Base-by-base conservation (phyloP, 2,888 invertebrate species). In the Sinohyriopsis cumingii region DNA sequence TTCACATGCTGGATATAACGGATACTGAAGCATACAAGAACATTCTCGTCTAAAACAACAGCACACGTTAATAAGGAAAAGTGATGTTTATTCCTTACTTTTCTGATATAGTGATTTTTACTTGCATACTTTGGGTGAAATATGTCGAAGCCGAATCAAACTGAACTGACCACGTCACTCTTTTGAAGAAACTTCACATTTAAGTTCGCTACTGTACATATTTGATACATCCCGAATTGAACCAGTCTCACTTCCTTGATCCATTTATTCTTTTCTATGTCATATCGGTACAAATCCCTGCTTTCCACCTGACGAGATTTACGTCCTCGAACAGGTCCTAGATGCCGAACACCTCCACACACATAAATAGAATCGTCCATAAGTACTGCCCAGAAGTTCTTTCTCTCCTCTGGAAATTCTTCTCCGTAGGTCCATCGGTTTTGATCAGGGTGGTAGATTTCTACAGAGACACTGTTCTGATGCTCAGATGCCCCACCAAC, bases 401-500 rank as follows among this genome's bases (percentile, higher is more conserved):
- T 85, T 20, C 87, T 72, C 63, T 86, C 85, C 61, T 86, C 86
- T 4, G 84, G 85, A 73, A 87, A 86, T 56, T 84, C 84, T 19
- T 72, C 59, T 3, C 85, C 86, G 59, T 69, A 77, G 5, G 68
- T 71, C 97, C 97, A 94, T 80, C 92, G 93, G 85, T 94, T 93
- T 15, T 93, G 93, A 78, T 93, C 93, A 54, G 94, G 94, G 90
- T 94, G 93, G 89, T 93, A 94, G 88, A 94, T 94, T 91, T 96
- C 96, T 1, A 96, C 95, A 56, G 95, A 94, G 83, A 96, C 95
- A 5, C 95, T 94, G 79, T 95, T 94, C 63, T 95, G 95, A 90
- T 96, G 96, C 66, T 96, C 95, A 89, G 96, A 96, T 71, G 96
- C 92, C 19, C 97, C 97, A 15, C 96, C 96, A 1, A 95, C 95